These are phyloP conservation scores for Lutjanus campechanus DNA, from an alignment of 2,797 vertebrate genomes.

Conservation along the genomic window DNA sequence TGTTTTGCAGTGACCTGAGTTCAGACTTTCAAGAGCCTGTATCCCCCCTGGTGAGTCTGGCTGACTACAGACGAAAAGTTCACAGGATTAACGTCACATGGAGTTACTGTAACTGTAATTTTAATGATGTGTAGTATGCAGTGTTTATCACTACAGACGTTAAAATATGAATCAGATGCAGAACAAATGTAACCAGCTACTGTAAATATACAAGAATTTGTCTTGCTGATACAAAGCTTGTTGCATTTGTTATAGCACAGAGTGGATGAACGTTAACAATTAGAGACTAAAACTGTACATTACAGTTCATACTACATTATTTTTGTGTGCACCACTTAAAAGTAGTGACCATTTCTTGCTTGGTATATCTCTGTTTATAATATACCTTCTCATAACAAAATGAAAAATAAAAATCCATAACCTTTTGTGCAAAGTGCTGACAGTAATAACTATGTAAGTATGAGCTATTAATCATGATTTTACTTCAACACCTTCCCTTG, in stretches of 20 bases:
- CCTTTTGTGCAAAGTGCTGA: neutral
- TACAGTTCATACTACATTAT: neutral
- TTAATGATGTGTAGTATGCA: conserved; percentile 45
- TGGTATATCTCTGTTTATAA: too few relatives aligned
- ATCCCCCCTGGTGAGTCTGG: conserved; percentile 61
- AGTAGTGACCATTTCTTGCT: too few relatives aligned
- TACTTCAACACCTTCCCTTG: conserved; percentile 17
- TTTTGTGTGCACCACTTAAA: too few relatives aligned
- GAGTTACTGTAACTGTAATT: conserved; percentile 51
- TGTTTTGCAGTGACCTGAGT: conserved; percentile 63
- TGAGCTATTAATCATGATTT: conserved; percentile 8
- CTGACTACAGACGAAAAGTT: conserved; percentile 27
- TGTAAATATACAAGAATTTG: conserved; percentile 23
- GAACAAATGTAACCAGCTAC: neutral
- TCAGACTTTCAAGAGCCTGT: conserved; percentile 29
- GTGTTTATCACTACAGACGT: conserved; percentile 31
- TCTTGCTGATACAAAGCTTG: neutral
- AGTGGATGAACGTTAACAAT: neutral
- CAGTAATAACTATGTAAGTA: neutral
- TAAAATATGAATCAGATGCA: neutral
- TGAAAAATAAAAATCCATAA: neutral
- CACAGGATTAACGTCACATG: conserved; percentile 66
- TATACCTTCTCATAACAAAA: conserved; percentile 10
- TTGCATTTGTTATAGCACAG: neutral
- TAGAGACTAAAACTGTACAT: neutral